These are phyloP conservation scores for Merops nubicus DNA, from an alignment of 2,113 vertebrate species.

Conservation along the genomic window DNA sequence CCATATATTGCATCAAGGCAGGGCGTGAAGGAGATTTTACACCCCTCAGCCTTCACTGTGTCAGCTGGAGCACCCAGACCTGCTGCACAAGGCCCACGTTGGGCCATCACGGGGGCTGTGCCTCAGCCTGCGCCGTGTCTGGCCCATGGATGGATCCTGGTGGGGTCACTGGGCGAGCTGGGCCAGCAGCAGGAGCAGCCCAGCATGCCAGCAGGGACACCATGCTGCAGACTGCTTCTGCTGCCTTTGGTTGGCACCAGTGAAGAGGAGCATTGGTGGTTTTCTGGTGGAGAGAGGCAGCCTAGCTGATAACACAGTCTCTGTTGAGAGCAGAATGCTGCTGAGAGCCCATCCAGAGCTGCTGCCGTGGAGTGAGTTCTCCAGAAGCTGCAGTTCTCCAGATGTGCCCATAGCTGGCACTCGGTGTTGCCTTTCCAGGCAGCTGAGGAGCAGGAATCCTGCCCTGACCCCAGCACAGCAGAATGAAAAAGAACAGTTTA, in stretches of 20 bases:
- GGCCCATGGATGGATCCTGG: fast-evolving
- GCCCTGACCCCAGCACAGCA: not conserved
- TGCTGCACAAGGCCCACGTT: not conserved
- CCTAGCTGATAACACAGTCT: fast-evolving
- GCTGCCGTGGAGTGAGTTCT: not conserved
- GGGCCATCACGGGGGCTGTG: not conserved
- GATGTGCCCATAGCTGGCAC: not conserved
- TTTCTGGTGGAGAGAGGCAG: not conserved
- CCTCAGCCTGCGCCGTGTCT: not conserved
- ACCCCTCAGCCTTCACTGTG: not conserved
- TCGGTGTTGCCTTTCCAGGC: not conserved
- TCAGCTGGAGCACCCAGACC: not conserved
- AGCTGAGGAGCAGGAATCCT: not conserved
- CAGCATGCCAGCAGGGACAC: not conserved
- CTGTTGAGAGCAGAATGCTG: not conserved
- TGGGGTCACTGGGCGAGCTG: fast-evolving
- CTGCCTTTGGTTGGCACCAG: not conserved
- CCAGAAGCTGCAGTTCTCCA: not conserved
- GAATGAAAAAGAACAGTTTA: not conserved
- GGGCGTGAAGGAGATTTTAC: fast-evolving
- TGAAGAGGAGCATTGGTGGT: fast-evolving
- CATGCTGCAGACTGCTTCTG: not conserved
- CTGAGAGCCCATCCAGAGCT: not conserved
- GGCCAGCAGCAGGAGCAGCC: fast-evolving
- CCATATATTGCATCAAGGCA: no score